Conservation (phyloP, 2,113 vertebrate species). For the Siniperca knerii region DNA sequence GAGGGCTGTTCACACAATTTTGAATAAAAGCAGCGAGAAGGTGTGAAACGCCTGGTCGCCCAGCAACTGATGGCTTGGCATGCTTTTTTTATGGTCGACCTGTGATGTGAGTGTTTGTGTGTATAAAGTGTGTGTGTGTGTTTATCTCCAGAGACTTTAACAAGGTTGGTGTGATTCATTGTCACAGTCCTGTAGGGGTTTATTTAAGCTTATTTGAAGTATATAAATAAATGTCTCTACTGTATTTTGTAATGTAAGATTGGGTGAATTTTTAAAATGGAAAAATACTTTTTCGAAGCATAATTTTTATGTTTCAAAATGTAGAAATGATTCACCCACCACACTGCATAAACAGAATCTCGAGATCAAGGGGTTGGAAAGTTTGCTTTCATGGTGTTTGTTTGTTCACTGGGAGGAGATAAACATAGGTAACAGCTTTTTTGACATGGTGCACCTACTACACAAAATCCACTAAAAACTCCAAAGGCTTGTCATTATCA, state of each 20-base stretch:
- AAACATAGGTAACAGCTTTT: constrained; percentile 26
- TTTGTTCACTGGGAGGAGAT: constrained; percentile 43
- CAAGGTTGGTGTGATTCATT: background rate
- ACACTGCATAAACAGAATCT: constrained; percentile 40
- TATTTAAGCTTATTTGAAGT: background rate
- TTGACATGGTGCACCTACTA: background rate
- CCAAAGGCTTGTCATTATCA: background rate
- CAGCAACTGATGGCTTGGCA: constrained; percentile 57
- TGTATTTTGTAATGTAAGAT: background rate
- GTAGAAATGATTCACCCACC: constrained; percentile 43
- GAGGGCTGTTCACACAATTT: constrained; percentile 47
- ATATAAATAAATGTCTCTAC: background rate
- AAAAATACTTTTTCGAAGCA: background rate
- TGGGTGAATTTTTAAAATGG: no score
- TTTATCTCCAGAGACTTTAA: constrained; percentile 10
- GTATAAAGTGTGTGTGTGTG: background rate
- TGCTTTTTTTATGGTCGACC: constrained; percentile 45
- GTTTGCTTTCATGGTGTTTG: constrained; percentile 35
- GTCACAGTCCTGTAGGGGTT: background rate
- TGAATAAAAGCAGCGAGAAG: constrained; percentile 32
- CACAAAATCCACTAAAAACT: constrained; percentile 26
- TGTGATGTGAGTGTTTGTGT: constrained; percentile 24
- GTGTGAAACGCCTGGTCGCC: constrained; percentile 57
- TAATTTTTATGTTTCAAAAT: background rate
- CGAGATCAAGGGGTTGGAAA: constrained; percentile 28